Evolutionary conservation across 2,888 invertebrate genomes (phyloP), one percentile per base, ranked within the genome.

Genomic region (Empis stercorea): DNA sequence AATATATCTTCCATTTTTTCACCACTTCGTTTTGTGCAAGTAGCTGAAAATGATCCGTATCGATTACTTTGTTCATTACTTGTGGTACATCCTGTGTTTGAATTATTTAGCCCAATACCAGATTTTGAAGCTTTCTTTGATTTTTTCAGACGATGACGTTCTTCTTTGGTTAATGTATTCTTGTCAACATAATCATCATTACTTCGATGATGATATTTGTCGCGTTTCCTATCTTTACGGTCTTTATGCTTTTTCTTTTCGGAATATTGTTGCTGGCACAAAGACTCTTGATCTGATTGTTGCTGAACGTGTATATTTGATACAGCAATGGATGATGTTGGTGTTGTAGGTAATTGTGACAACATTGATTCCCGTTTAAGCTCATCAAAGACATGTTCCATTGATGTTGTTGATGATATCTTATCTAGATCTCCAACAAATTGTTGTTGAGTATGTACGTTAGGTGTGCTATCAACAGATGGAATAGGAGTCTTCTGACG

Each of bases 1-100:
- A 89, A 89, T 51, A 89, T 88, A 56, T 87, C 87, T 64, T 88
- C 87, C 83, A 88, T 85, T 67, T 87, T 84, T 23, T 80, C 86
- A 52, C 86, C 87, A 55, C 84, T 84, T 51, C 84, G 79, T 57
- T 82, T 38, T 10, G 38, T 27, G 32, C 51, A 54, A 15, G 49
- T 41, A n/a, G 46, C 39, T 1, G 52, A 37, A 14, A 53, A 41
- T 16, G 48, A 46, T 44, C 49, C 27, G 3, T 37, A 17, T 4
- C 36, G n/a, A 13, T 15, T 36, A 36, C 6, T 36, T n/a, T n/a
- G 14, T 36, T 36, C 36, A 36, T 10, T 9, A 9, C 13, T 15
- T 10, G 10, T 7, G 11, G 3, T n/a, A n/a, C 14, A 36, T 6
- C 15, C 36, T 14, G 14, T 4, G 11, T 3, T 36, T 15, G 2